Percentiles rank a stretch among this genome's conserved stretches.
phyloP scores from a whole-genome alignment of 2,113 vertebrate species.

The Semicossyphus pulcher region DNA sequence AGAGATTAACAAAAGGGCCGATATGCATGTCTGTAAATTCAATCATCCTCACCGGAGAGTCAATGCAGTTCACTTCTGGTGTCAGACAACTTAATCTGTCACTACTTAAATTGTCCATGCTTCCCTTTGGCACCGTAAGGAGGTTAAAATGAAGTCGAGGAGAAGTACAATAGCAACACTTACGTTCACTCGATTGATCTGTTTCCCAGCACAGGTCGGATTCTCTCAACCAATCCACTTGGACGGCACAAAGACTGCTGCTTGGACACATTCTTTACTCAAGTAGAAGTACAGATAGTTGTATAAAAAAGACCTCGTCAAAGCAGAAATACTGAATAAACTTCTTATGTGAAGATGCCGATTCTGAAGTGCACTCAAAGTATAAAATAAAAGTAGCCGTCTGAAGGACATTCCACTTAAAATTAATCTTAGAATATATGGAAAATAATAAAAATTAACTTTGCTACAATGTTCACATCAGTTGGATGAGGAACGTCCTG shows the following conservation, averaged over 20 bases:
- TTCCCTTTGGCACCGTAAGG: neutral
- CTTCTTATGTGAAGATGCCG: too few relatives aligned
- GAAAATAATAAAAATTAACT: too few relatives aligned
- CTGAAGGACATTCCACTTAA: too few relatives aligned
- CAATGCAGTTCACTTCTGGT: neutral
- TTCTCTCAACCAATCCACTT: neutral
- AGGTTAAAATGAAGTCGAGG: neutral
- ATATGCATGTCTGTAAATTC: neutral
- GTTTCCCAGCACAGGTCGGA: neutral
- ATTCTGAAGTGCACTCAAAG: too few relatives aligned
- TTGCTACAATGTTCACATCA: too few relatives aligned
- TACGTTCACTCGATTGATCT: neutral
- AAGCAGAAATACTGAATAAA: too few relatives aligned
- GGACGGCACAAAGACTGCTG: neutral
- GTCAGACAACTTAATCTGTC: constrained; percentile 1
- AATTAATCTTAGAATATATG: too few relatives aligned
- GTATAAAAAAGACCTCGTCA: too few relatives aligned
- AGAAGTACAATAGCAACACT: neutral
- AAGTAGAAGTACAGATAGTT: too few relatives aligned
- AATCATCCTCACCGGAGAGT: neutral
- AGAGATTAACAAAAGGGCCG: constrained; percentile 21
- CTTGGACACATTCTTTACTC: neutral
- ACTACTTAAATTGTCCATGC: neutral
- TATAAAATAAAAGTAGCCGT: too few relatives aligned
- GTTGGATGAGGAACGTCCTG: too few relatives aligned